phyloP scores from a whole-genome alignment of 2,888 invertebrate genomes.

The Onthophagus sagittarius region DNA sequence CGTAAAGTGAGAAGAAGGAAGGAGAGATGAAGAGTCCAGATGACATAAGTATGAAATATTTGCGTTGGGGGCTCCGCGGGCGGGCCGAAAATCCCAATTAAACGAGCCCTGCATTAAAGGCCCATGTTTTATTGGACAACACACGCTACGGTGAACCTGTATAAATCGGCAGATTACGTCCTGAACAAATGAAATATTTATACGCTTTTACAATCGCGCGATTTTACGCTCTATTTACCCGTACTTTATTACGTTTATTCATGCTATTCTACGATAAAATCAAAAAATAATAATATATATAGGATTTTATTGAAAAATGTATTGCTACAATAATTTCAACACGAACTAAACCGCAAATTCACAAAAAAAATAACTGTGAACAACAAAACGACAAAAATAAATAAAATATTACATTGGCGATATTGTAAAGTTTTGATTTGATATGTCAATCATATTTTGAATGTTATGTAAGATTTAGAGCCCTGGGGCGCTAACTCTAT shows the following conservation, averaged over 20 bases:
- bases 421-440: too few relatives aligned
- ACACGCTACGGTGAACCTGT: not conserved
- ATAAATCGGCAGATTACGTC: not conserved
- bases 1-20: not conserved
- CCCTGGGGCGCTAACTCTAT: too few relatives aligned
- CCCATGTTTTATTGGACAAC: not conserved
- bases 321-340: too few relatives aligned
- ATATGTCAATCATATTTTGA: too few relatives aligned
- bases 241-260: not conserved
- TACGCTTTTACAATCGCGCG: not conserved
- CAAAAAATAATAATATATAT: not conserved
- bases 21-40: not conserved
- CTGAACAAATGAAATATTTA: not conserved
- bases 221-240: not conserved
- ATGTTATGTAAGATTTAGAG: too few relatives aligned
- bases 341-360: too few relatives aligned
- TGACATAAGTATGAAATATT: not conserved
- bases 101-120: not conserved
- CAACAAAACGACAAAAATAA: too few relatives aligned
- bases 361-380: too few relatives aligned
- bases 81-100: not conserved
- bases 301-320: too few relatives aligned
- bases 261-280: not conserved
- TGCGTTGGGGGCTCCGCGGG: not conserved
- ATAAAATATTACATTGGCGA: too few relatives aligned